phyloP scores from a whole-genome alignment of 2,888 invertebrate genomes.

The Lissonota sp. region DNA sequence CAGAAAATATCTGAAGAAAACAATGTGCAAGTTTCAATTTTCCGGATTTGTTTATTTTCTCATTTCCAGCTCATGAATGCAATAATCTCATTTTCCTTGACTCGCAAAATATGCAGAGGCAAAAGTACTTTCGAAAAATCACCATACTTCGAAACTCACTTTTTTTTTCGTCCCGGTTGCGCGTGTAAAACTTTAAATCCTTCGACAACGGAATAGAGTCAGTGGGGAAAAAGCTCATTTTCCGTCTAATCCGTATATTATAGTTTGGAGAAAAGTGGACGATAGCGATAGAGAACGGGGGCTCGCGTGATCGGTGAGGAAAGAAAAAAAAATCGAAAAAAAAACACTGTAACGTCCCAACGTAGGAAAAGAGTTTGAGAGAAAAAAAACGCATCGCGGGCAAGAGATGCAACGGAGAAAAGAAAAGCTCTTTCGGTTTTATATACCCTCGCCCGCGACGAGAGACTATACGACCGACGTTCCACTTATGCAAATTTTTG shows the following conservation, averaged over 20 bases:
- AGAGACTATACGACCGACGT: constrained; percentile 55
- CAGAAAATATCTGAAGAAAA: no score
- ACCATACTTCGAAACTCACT: no score
- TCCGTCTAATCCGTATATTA: background rate
- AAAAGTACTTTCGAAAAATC: no score
- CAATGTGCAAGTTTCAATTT: no score
- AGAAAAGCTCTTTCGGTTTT: constrained; percentile 17
- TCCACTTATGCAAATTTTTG: constrained; percentile 58
- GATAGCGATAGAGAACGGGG: constrained; percentile 11
- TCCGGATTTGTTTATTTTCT: no score
- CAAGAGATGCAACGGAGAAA: constrained; percentile 29
- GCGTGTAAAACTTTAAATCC: no score
- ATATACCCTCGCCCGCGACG: constrained; percentile 9
- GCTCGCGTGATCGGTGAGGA: constrained; percentile 26
- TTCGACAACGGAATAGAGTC: no score
- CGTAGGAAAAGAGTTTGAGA: constrained; percentile 20
- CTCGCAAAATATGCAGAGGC: no score
- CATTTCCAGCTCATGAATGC: no score
- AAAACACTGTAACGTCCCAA: constrained; percentile 41
- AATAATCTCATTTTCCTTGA: no score
- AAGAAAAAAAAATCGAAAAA: constrained; percentile 26
- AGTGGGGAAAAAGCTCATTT: no score
- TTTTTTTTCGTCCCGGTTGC: no score
- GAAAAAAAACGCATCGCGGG: constrained; percentile 3
- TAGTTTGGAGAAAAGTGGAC: background rate